These are phyloP conservation scores for Chorisops tibialis DNA, from an alignment of 2,888 invertebrate species.

Conservation along the genomic window DNA sequence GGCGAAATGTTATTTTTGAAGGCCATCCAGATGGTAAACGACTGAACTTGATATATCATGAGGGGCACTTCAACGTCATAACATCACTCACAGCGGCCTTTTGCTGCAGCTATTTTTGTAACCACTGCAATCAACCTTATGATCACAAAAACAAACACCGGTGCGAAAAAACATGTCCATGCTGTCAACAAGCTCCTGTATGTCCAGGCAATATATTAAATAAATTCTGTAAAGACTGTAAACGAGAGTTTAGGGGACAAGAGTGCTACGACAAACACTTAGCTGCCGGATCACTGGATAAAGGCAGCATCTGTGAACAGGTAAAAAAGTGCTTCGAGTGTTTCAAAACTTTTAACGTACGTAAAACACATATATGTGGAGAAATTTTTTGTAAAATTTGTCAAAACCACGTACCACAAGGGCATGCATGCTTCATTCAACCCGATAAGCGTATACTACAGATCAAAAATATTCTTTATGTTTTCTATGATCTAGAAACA, in stretches of 20 bases:
- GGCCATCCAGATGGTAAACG: background rate
- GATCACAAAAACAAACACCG: conserved; percentile 11
- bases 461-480: conserved; percentile 9
- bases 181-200: conserved; percentile 10
- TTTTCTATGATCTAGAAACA: conserved; percentile 19
- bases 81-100: background rate
- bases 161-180: conserved; percentile 7
- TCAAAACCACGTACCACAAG: background rate
- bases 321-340: no score
- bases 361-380: conserved; percentile 4
- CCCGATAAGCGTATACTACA: background rate
- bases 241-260: no score
- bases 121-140: background rate
- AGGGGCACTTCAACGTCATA: conserved; percentile 15
- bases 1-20: no score
- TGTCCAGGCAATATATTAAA: background rate
- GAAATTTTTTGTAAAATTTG: conserved; percentile 20
- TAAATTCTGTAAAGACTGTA: background rate
- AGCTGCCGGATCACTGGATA: no score
- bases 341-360: no score
- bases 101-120: conserved; percentile 13
- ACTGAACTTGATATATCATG: conserved; percentile 11
- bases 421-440: conserved; percentile 10
- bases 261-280: no score
- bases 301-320: no score